Evolutionary conservation across 1,140 invertebrate genomes (phyloP).

Genomic region (Heterodera schachtii): DNA sequence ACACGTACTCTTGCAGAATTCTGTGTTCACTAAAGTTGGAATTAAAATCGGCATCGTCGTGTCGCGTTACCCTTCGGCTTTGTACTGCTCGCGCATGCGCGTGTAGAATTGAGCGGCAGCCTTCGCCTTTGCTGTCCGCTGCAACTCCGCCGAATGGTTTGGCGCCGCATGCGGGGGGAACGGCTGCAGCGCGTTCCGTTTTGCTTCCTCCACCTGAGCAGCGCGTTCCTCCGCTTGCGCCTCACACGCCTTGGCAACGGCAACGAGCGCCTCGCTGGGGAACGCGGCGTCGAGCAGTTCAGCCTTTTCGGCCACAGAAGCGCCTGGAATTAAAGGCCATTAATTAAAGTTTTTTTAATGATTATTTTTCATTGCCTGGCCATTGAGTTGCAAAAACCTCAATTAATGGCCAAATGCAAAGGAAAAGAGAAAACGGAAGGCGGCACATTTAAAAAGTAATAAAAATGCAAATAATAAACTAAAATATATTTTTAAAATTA

Average conservation of each 20-base stretch:
- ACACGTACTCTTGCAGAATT: not conserved
- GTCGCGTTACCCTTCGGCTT: not conserved
- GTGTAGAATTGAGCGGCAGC: not conserved
- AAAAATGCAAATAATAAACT: too few relatives aligned
- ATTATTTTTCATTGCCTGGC: not conserved
- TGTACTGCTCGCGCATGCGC: not conserved
- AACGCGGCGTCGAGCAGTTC: conserved; percentile 1
- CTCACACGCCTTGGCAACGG: not conserved
- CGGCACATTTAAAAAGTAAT: too few relatives aligned
- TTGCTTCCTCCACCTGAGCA: not conserved
- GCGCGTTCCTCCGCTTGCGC: not conserved
- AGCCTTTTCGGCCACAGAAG: not conserved
- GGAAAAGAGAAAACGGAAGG: not conserved
- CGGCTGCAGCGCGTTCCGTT: not conserved
- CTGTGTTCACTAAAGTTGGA: not conserved
- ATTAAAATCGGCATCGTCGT: too few relatives aligned
- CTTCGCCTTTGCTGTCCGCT: not conserved
- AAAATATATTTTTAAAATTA: too few relatives aligned
- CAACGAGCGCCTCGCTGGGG: not conserved
- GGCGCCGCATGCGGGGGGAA: not conserved
- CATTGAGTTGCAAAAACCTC: not conserved
- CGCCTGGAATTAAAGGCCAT: not conserved
- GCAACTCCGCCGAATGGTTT: not conserved
- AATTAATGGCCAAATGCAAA: not conserved
- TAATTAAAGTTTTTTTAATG: not conserved